A percentile compares a stretch with the other conserved stretches of the same genome.
Evolutionary conservation across 1,140 invertebrate genomes (phyloP).

Genomic region (Agraylea sexmaculata): DNA sequence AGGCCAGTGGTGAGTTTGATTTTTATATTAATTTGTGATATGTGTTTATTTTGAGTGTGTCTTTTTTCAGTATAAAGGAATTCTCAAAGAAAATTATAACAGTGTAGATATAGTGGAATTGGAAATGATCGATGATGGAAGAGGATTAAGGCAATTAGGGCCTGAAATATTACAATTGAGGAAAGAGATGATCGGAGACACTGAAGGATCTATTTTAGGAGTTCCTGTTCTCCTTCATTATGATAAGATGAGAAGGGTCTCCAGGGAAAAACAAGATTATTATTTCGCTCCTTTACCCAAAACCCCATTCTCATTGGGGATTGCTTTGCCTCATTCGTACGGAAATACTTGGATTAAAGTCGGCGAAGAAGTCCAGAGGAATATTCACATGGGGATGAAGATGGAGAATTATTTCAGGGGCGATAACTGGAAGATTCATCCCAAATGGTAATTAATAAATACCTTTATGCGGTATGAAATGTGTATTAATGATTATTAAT

Average conservation of each 20-base stretch:
- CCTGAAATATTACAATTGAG: slow-evolving; percentile 47
- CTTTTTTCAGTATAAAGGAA: slow-evolving; percentile 47
- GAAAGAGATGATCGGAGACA: slow-evolving; percentile 59
- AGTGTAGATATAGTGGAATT: slow-evolving; percentile 93
- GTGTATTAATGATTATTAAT: neutral
- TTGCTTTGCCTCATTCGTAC: slow-evolving; percentile 66
- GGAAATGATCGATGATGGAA: slow-evolving; percentile 63
- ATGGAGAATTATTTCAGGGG: slow-evolving; percentile 55
- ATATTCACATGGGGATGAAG: slow-evolving; percentile 51
- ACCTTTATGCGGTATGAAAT: neutral
- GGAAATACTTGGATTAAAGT: slow-evolving; percentile 66
- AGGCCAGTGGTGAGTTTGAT: slow-evolving; percentile 52
- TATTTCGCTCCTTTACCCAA: slow-evolving; percentile 67
- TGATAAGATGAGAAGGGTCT: slow-evolving; percentile 71
- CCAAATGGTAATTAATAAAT: slow-evolving; percentile 54
- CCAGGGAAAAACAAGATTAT: slow-evolving; percentile 69
- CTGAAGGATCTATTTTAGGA: slow-evolving; percentile 48
- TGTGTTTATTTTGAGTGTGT: slow-evolving; percentile 1
- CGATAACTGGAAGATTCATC: slow-evolving; percentile 73
- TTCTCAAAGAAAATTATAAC: slow-evolving; percentile 86
- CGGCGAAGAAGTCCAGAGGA: slow-evolving; percentile 54
- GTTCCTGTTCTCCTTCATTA: slow-evolving; percentile 67
- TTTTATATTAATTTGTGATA: slow-evolving; percentile 1
- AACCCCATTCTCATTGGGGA: slow-evolving; percentile 77
- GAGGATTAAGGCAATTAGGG: slow-evolving; percentile 35